Conservation (phyloP, 2,797 vertebrate species). For the Chloroceryle inda region DNA sequence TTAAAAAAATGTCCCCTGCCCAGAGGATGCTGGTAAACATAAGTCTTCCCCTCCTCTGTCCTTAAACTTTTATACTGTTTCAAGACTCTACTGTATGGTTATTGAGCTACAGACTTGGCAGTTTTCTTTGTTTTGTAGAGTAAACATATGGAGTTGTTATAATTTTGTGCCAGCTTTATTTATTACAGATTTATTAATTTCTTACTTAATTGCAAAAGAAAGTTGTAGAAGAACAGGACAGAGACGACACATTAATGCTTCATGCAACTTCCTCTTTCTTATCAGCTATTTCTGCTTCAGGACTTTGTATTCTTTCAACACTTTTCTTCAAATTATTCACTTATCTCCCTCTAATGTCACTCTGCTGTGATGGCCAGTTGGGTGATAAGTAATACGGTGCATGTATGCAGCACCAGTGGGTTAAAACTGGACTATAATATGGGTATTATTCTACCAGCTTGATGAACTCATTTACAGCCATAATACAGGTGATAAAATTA, state of each 20-base stretch:
- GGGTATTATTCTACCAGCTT: constrained; percentile 54
- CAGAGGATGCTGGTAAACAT: not conserved
- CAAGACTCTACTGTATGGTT: not conserved
- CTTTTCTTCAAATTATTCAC: not conserved
- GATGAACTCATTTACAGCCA: constrained; percentile 66
- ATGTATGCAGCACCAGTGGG: not conserved
- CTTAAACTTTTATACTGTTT: not conserved
- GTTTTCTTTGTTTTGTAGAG: not conserved
- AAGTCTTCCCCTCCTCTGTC: not conserved
- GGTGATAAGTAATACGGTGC: not conserved
- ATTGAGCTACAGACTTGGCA: not conserved
- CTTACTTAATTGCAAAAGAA: not conserved
- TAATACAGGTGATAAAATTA: constrained; percentile 66
- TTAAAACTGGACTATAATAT: constrained; percentile 30
- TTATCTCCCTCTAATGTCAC: not conserved
- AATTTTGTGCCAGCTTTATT: not conserved
- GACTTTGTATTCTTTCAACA: not conserved
- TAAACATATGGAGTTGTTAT: not conserved
- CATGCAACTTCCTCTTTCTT: not conserved
- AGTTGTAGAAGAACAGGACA: not conserved
- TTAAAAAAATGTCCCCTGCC: not conserved
- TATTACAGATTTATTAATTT: not conserved
- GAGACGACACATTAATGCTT: not conserved
- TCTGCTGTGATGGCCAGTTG: not conserved
- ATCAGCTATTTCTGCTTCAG: not conserved